Percentiles rank a stretch among this genome's conserved stretches.
Evolutionary conservation across 2,113 vertebrate genomes (phyloP).

Genomic region (Centropristis striata): DNA sequence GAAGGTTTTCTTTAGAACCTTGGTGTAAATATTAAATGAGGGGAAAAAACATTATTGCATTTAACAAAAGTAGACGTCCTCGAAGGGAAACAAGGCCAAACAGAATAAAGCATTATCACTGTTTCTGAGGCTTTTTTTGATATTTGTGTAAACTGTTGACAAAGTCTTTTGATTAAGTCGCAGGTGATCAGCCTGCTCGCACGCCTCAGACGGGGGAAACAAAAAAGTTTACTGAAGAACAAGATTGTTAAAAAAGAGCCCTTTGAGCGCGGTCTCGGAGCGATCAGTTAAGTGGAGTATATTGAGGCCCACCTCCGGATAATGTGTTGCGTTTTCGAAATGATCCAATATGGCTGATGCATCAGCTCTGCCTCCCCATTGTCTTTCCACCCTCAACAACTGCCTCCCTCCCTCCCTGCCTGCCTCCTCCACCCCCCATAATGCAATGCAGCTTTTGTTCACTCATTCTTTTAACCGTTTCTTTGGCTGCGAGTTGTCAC

Average conservation of each 20-base stretch:
- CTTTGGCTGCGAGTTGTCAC: conserved; percentile 76
- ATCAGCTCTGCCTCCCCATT: conserved; percentile 69
- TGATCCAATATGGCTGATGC: conserved; percentile 71
- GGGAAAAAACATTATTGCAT: conserved; percentile 24
- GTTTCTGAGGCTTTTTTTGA: conserved; percentile 18
- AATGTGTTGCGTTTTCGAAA: conserved; percentile 57
- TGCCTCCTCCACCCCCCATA: conserved; percentile 43
- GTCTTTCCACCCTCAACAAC: conserved; percentile 56
- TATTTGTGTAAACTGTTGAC: conserved; percentile 26
- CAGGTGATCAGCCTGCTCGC: not conserved
- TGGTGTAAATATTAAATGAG: conserved; percentile 66
- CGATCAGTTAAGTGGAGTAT: conserved; percentile 48
- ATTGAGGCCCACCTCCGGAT: conserved; percentile 47
- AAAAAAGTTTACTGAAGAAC: conserved; percentile 24
- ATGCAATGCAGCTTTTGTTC: conserved; percentile 82
- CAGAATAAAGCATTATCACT: conserved; percentile 21
- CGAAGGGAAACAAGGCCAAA: conserved; percentile 28
- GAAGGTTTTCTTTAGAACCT: conserved; percentile 46
- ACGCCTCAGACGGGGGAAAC: not conserved
- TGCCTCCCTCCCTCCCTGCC: not conserved
- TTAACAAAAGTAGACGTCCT: conserved; percentile 37
- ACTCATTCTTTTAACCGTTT: conserved; percentile 81
- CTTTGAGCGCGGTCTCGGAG: not conserved
- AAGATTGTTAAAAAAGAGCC: not conserved
- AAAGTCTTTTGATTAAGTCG: conserved; percentile 38